A percentile compares a stretch with the other conserved stretches of the same genome.
Conservation (phyloP, 1,140 invertebrate species). For the Steinernema khuongi region DNA sequence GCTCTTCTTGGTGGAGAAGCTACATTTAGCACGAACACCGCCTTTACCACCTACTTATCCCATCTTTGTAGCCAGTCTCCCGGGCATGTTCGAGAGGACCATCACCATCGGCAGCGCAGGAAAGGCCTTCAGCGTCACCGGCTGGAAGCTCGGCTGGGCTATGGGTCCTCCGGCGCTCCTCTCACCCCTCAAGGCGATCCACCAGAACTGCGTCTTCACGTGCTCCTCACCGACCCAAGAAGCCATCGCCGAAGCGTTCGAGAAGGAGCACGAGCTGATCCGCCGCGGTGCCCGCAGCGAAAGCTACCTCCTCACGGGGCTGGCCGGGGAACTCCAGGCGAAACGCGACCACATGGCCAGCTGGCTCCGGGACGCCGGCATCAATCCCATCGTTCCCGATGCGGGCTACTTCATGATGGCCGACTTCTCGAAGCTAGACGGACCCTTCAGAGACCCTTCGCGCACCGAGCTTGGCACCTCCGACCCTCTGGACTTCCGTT, state of each 20-base stretch:
- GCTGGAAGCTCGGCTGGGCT: slow-evolving; percentile 83
- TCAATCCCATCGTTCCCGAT: slow-evolving; percentile 84
- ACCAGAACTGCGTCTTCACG: slow-evolving; percentile 89
- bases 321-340: slow-evolving; percentile 71
- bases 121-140: slow-evolving; percentile 94
- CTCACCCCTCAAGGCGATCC: slow-evolving; percentile 75
- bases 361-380: slow-evolving; percentile 72
- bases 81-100: slow-evolving; percentile 94
- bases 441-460: slow-evolving; percentile 10
- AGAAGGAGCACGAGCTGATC: slow-evolving; percentile 72
- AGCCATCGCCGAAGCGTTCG: slow-evolving; percentile 81
- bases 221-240: slow-evolving; percentile 78
- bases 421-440: slow-evolving; percentile 68
- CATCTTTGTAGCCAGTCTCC: slow-evolving; percentile 71
- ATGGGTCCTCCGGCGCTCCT: slow-evolving; percentile 78
- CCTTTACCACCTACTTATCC: not conserved
- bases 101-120: slow-evolving; percentile 94
- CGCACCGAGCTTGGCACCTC: slow-evolving; percentile 47
- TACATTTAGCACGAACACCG: not conserved
- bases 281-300: slow-evolving; percentile 37
- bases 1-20: not conserved
- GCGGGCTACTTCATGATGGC: slow-evolving; percentile 95
- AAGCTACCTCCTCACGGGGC: slow-evolving; percentile 71
- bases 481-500: slow-evolving; percentile 75
- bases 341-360: slow-evolving; percentile 81